These are phyloP conservation scores for Fistularia tabacaria DNA, from an alignment of 2,797 vertebrate genomes.

Conservation along the genomic window DNA sequence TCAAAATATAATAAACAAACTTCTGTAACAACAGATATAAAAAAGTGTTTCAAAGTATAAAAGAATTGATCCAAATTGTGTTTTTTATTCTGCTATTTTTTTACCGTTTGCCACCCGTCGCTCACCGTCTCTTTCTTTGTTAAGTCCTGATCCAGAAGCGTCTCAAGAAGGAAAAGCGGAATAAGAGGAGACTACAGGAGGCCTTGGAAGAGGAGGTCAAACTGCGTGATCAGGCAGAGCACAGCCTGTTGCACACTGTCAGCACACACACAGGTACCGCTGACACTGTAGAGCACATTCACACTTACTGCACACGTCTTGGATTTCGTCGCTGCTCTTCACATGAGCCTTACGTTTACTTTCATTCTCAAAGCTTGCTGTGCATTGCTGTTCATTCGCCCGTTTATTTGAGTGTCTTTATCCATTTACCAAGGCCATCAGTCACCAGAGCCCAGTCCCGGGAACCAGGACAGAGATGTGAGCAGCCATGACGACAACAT, in stretches of 20 bases:
- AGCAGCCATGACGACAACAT: slow-evolving; percentile 67
- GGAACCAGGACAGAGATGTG: slow-evolving; percentile 93
- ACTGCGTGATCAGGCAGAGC: slow-evolving; percentile 90
- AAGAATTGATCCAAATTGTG: too few relatives aligned
- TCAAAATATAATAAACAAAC: slow-evolving; percentile 17
- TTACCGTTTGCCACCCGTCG: not conserved
- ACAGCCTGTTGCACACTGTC: slow-evolving; percentile 84
- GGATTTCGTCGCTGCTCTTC: too few relatives aligned
- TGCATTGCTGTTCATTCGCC: slow-evolving; percentile 53
- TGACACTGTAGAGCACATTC: slow-evolving; percentile 1
- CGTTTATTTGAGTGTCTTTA: slow-evolving; percentile 64
- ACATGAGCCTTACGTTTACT: slow-evolving; percentile 26
- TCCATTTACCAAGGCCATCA: slow-evolving; percentile 75
- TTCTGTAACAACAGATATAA: not conserved
- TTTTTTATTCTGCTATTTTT: too few relatives aligned
- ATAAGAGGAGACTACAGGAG: slow-evolving; percentile 94
- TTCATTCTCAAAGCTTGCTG: slow-evolving; percentile 58
- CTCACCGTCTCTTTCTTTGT: not conserved
- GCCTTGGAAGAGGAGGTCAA: slow-evolving; percentile 94
- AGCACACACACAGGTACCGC: slow-evolving; percentile 60
- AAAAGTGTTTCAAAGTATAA: too few relatives aligned
- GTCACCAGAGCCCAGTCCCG: slow-evolving; percentile 79
- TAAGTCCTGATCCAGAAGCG: slow-evolving; percentile 92
- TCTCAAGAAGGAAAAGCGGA: slow-evolving; percentile 95
- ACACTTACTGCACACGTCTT: not conserved